A percentile compares a stretch with the other conserved stretches of the same genome.
phyloP scores from a whole-genome alignment of 1,140 invertebrate species.

The Sminthurides bifidus region DNA sequence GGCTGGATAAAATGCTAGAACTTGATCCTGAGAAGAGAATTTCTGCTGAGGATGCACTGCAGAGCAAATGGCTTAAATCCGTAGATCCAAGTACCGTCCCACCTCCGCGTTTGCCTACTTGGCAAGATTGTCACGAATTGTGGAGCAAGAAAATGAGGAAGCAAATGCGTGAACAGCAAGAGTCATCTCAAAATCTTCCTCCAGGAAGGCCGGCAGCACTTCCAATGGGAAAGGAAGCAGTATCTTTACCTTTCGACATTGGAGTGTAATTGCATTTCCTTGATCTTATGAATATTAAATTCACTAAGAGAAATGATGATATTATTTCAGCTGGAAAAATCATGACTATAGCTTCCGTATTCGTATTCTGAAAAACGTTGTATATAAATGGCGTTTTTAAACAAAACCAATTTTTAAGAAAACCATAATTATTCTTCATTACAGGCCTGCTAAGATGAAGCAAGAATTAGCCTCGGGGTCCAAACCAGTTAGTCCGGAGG shows the following conservation, averaged over 20 bases:
- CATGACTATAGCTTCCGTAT: too few species aligned
- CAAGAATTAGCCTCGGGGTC: too few species aligned
- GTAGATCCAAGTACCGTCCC: slow-evolving; percentile 76
- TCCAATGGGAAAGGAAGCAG: too few species aligned
- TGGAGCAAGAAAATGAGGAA: slow-evolving; percentile 52
- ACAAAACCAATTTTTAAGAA: too few species aligned
- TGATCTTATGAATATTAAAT: not conserved
- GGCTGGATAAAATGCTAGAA: slow-evolving; percentile 88
- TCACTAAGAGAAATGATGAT: not conserved
- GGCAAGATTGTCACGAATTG: slow-evolving; percentile 98
- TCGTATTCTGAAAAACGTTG: too few species aligned
- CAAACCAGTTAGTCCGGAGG: too few species aligned
- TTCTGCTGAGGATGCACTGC: slow-evolving; percentile 85
- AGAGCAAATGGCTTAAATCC: slow-evolving; percentile 86
- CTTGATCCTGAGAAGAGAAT: slow-evolving; percentile 88
- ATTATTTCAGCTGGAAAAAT: too few species aligned
- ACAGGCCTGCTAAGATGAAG: too few species aligned
- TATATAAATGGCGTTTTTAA: too few species aligned
- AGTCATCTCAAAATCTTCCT: slow-evolving; percentile 35
- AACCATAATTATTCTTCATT: too few species aligned
- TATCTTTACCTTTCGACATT: not conserved
- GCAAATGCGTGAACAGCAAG: slow-evolving; percentile 68
- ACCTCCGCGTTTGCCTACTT: slow-evolving; percentile 70
- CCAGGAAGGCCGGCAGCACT: not conserved
- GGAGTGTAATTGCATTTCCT: slow-evolving; percentile 1